Base-by-base conservation (phyloP, 2,888 invertebrate genomes). In the Suillia variegata region DNA sequence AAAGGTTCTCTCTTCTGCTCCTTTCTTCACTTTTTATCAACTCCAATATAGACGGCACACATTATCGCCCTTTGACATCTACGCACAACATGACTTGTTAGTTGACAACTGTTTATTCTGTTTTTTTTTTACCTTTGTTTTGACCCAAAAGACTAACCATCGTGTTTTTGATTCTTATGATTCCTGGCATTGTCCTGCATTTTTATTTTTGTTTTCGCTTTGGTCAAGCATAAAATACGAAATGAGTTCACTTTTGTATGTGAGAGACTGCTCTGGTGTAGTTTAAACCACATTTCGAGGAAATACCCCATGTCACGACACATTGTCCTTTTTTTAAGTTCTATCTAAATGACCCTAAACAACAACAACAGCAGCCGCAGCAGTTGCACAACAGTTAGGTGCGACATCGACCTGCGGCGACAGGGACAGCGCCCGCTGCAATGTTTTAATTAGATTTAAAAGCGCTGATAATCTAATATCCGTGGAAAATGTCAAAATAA, bases 401-500 rank as follows among this genome's bases (percentile, higher is more conserved):
- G 26, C 20, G 18, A 20, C 26, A 18, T n/a, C 17, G 12, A 3
- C n/a, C n/a, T 21, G n/a, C 17, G 1, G 17, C 48, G 58, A 42
- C 59, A 62, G 56, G 56, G 56, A 63, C 59, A 50, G 50, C 38
- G 50, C 56, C 1, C 34, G 33, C 3, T 22, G 50, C 70, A 73
- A 77, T 76, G 74, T 77, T 77, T 77, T 77, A 76, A 76, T 76
- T 76, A 76, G 78, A 77, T 77, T 73, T 73, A 69, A 73, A 73
- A 76, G 68, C 61, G 65, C 74, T 75, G 77, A 71, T 77, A 78
- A 76, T 73, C 78, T 76, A 77, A 78, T 78, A 73, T 78, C 78
- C 70, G 74, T 76, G 77, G 78, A 77, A 77, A 76, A 75, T 78
- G 77, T 77, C 77, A 73, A 78, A 77, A 78, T 74, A 77, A 68